Percentiles rank a stretch among this genome's conserved stretches.
Conservation (phyloP, 2,797 vertebrate genomes). For the Morelia viridis region DNA sequence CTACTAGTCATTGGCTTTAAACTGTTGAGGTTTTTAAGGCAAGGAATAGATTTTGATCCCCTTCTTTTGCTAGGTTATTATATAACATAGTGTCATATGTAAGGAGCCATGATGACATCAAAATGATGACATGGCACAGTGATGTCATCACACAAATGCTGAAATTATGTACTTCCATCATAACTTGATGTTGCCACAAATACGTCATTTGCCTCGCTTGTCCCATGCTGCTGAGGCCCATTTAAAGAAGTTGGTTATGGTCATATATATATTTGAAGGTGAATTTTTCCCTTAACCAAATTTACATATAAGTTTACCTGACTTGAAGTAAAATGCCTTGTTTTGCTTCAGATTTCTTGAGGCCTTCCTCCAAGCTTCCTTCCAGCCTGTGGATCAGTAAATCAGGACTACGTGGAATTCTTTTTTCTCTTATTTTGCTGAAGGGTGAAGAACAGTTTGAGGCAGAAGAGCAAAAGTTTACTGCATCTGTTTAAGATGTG, state of each 20-base stretch:
- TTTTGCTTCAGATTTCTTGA: slow-evolving; percentile 50
- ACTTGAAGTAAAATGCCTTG: slow-evolving; percentile 62
- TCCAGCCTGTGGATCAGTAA: slow-evolving; percentile 58
- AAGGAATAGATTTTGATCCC: no score
- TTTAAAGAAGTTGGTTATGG: neutral
- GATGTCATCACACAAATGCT: neutral
- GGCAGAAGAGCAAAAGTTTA: slow-evolving; percentile 71
- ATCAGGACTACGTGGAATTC: slow-evolving; percentile 60
- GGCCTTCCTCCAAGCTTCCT: slow-evolving; percentile 41
- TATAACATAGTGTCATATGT: neutral
- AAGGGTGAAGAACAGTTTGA: slow-evolving; percentile 54
- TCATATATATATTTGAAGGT: neutral
- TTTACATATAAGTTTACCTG: slow-evolving; percentile 95
- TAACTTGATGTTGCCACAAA: neutral
- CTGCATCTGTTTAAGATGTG: slow-evolving; percentile 82
- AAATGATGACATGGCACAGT: neutral
- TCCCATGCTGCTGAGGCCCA: neutral
- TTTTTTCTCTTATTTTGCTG: slow-evolving; percentile 70
- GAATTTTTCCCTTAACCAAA: slow-evolving; percentile 78
- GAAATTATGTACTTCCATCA: neutral
- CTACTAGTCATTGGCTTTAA: no score
- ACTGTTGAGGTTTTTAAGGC: no score
- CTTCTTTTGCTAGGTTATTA: neutral
- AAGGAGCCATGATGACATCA: neutral
- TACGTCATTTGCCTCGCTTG: neutral